Evolutionary conservation across 2,113 vertebrate genomes (phyloP).

Genomic region (Narcine bancroftii): DNA sequence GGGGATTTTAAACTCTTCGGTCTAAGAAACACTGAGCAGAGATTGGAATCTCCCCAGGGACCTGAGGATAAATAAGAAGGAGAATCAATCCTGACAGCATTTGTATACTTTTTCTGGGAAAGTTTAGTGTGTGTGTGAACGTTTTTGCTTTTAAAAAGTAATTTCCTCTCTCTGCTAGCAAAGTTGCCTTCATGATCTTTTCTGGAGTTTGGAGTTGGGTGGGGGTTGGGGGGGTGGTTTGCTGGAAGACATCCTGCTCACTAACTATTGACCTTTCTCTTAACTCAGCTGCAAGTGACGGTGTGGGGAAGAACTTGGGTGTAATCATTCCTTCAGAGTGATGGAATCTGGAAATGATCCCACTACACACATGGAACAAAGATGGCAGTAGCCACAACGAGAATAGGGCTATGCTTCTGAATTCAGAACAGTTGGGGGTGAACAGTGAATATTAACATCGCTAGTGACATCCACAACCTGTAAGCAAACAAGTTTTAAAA

Average conservation of each 20-base stretch:
- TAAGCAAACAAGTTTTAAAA: no score
- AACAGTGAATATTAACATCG: no score
- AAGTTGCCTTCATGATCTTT: background rate
- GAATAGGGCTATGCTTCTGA: background rate
- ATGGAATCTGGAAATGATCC: background rate
- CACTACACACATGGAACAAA: background rate
- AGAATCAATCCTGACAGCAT: constrained; percentile 14
- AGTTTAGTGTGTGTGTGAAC: background rate
- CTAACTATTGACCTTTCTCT: background rate
- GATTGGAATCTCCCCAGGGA: background rate
- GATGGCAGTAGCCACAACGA: background rate
- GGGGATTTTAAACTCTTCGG: background rate
- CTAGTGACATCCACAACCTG: no score
- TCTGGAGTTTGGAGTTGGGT: background rate
- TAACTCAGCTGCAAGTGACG: no score
- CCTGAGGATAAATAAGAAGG: background rate
- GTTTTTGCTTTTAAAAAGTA: background rate
- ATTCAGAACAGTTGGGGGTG: no score
- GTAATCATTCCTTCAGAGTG: background rate
- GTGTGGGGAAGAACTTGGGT: background rate
- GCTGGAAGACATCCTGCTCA: background rate
- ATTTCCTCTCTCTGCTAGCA: background rate
- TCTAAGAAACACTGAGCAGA: background rate
- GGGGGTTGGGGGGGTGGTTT: background rate
- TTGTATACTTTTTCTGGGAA: background rate